Base-by-base conservation (phyloP, 2,797 vertebrate genomes). In the Clamator glandarius region DNA sequence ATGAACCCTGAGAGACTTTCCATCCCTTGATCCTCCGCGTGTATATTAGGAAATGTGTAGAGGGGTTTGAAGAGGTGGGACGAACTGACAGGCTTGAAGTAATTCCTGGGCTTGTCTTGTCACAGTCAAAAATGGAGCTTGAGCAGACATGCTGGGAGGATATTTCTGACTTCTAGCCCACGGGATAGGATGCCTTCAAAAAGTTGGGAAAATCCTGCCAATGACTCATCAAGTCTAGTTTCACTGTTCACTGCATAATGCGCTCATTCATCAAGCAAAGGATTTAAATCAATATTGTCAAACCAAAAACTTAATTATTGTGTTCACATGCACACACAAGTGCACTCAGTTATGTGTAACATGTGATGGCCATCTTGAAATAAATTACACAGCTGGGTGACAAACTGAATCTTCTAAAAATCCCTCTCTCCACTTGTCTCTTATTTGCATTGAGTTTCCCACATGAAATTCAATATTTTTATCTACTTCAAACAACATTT, bases 61-160 rank as follows among this genome's bases (percentile, higher is more conserved):
- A 69, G 89, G 89, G 92, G 68, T 88, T 92, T 90, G 66, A 61
- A 89, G 74, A 69, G 63, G 57, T 86, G 83, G 87, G 67, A 91
- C 57, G 76, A 92, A 81, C 55, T 87, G 89, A 84, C 70, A 67
- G 79, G 54, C 52, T 91, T 92, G 82, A 93, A 90, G 41, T 64
- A 88, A 75, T 92, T 94, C 66, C 69, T 76, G 70, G 57, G 54
- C 62, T 96, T 95, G 84, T 87, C 82, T 80, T 91, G 80, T 92
- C 90, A 67, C 80, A 94, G 83, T 63, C 31, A 88, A 72, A 91
- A 86, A 8, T 51, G 69, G 61, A 87, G 48, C 73, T 76, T 0
- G 3, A 55, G 54, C 76, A 93, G 87, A 58, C 55, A 26, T n/a
- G 15, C 70, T 63, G 67, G 66, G 76, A 90, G 63, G 73, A 82